phyloP scores from a whole-genome alignment of 2,113 vertebrate genomes.

The Podocnemis expansa region DNA sequence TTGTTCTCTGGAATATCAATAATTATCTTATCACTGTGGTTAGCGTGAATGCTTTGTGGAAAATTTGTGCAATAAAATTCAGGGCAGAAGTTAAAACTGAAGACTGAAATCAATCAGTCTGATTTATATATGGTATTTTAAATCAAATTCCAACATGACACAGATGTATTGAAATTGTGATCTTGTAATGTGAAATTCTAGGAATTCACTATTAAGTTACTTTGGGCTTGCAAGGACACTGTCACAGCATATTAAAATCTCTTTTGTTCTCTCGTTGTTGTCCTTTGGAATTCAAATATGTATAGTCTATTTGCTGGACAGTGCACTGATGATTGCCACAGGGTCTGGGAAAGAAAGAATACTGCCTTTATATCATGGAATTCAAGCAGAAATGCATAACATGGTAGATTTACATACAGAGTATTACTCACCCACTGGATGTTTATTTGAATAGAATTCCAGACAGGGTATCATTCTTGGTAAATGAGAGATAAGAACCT shows the following conservation, averaged over 20 bases:
- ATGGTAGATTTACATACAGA: fast-evolving
- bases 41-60: not conserved
- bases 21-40: not conserved
- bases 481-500: not conserved
- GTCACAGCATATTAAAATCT: not conserved
- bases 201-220: not conserved
- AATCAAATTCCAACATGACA: not conserved
- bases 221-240: not conserved
- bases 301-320: not conserved
- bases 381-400: not conserved
- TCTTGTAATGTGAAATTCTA: not conserved
- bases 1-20: not conserved
- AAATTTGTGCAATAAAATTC: not conserved
- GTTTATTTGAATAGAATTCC: not conserved
- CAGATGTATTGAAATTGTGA: not conserved
- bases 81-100: not conserved
- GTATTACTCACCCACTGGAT: too few species aligned
- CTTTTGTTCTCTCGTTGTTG: not conserved
- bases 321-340: not conserved
- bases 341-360: too few species aligned
- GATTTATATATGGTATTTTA: not conserved
- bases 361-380: not conserved
- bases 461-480: not conserved
- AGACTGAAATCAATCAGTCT: not conserved
- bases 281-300: not conserved